Conservation (phyloP, 2,888 invertebrate species). For the Leucophora obtusa region DNA sequence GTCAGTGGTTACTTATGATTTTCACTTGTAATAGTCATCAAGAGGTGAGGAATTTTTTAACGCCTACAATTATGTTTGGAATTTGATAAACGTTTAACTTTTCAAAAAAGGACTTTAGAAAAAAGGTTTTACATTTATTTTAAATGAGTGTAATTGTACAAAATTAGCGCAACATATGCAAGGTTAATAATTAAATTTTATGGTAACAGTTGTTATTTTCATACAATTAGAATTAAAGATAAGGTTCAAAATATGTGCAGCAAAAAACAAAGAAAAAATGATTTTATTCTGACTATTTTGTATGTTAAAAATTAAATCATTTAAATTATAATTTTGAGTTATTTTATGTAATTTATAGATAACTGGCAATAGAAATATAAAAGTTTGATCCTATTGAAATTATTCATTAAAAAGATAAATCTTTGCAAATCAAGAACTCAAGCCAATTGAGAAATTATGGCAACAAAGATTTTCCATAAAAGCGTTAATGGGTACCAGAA, state of each 20-base stretch:
- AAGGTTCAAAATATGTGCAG: not conserved
- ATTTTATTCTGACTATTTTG: no score
- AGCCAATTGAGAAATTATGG: no score
- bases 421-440: no score
- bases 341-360: no score
- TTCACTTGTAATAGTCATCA: conserved; percentile 17
- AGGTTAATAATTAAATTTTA: conserved; percentile 66
- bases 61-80: conserved; percentile 70
- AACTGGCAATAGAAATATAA: no score
- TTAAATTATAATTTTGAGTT: no score
- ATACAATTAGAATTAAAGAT: conserved; percentile 49
- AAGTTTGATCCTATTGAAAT: no score
- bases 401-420: no score
- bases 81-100: conserved; percentile 61
- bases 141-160: conserved; percentile 57
- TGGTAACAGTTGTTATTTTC: conserved; percentile 62
- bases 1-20: conserved; percentile 35
- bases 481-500: no score
- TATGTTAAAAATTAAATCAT: no score
- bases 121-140: conserved; percentile 48
- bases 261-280: no score
- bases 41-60: conserved; percentile 65
- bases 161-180: conserved; percentile 69
- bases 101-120: conserved; percentile 11
- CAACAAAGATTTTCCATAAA: no score